Conservation (phyloP, 1,140 invertebrate species). For the Cheumatopsyche charites region DNA sequence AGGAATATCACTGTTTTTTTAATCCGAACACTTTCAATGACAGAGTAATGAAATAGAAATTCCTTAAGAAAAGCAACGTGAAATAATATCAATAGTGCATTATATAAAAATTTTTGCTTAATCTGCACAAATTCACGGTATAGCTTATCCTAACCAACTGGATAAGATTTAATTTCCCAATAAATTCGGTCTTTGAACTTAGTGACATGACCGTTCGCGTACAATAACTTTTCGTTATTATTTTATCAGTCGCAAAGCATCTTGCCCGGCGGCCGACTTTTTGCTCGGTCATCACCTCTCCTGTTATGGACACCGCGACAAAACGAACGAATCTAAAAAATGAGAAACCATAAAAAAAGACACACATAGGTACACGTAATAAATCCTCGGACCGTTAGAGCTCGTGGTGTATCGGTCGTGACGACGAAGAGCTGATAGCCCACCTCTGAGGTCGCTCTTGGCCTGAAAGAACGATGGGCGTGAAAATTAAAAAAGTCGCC, state of each 20-base stretch:
- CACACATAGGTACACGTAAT: conserved; percentile 1
- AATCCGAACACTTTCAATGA: too few species aligned
- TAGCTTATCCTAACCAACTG: too few species aligned
- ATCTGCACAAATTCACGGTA: too few species aligned
- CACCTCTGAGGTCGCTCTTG: background rate
- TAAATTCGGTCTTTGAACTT: too few species aligned
- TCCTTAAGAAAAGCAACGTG: too few species aligned
- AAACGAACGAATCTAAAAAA: background rate
- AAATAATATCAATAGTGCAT: too few species aligned
- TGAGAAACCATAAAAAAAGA: conserved; percentile 3
- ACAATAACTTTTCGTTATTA: conserved; percentile 18
- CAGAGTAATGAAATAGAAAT: too few species aligned
- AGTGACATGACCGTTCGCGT: too few species aligned
- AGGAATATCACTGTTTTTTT: too few species aligned
- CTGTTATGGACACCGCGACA: conserved; percentile 19
- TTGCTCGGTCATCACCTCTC: conserved; percentile 19
- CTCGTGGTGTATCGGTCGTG: conserved; percentile 12
- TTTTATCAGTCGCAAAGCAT: conserved; percentile 9
- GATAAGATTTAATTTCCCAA: too few species aligned
- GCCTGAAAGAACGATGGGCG: background rate
- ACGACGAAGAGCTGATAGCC: background rate
- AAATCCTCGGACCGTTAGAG: conserved; percentile 1
- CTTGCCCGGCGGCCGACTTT: conserved; percentile 14
- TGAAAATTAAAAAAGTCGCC: background rate
- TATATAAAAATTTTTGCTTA: too few species aligned